Conservation (phyloP, 2,888 invertebrate genomes). For the Spodoptera littoralis region DNA sequence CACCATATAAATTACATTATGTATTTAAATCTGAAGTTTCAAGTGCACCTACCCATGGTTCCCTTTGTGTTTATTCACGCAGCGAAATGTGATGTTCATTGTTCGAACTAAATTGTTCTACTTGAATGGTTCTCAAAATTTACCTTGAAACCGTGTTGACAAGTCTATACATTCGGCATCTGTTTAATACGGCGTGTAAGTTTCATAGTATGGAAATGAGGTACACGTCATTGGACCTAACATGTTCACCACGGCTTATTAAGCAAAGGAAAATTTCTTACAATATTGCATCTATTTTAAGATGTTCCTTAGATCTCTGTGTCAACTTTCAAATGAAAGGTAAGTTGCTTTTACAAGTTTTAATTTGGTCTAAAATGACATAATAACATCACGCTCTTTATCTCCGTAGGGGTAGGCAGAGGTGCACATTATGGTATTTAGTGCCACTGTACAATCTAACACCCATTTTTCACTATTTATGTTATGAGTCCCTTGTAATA, state of each 20-base stretch:
- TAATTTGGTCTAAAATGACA: too few species aligned
- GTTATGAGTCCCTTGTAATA: too few species aligned
- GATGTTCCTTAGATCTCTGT: background rate
- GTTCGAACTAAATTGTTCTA: constrained; percentile 25
- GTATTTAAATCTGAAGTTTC: background rate
- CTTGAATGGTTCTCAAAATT: constrained; percentile 29
- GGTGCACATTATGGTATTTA: too few species aligned
- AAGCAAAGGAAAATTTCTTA: constrained; percentile 12
- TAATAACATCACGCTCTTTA: too few species aligned
- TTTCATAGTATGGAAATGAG: constrained; percentile 3
- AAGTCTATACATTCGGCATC: constrained; percentile 12
- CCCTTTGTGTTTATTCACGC: constrained; percentile 20
- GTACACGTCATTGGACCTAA: constrained; percentile 4
- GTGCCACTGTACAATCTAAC: too few species aligned
- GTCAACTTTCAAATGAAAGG: too few species aligned
- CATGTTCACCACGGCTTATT: constrained; percentile 10
- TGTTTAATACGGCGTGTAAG: constrained; percentile 10
- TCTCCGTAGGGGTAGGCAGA: too few species aligned
- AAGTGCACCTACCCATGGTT: background rate
- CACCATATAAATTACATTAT: too few species aligned
- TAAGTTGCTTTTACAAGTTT: too few species aligned
- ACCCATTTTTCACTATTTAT: too few species aligned
- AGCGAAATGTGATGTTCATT: constrained; percentile 30
- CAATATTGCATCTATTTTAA: background rate
- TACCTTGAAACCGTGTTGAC: constrained; percentile 11